A percentile compares a stretch with the other conserved stretches of the same genome.
Evolutionary conservation across 2,113 vertebrate genomes (phyloP).

Genomic region (Poecile atricapillus): DNA sequence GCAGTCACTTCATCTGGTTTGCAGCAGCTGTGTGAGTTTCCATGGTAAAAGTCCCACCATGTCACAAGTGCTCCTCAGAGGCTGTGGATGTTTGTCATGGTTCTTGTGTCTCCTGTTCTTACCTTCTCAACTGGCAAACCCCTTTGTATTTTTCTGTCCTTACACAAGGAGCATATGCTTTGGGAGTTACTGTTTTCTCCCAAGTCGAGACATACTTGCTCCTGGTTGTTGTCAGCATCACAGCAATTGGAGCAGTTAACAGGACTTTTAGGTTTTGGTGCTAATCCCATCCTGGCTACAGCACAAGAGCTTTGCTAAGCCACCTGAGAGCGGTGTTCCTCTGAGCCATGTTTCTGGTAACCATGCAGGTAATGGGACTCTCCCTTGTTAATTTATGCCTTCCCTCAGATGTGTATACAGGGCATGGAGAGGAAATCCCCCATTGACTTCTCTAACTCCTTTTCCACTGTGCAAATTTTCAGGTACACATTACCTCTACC

Average conservation of each 20-base stretch:
- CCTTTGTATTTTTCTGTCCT: background rate
- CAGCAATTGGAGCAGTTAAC: background rate
- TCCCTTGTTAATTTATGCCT: background rate
- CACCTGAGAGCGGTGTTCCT: background rate
- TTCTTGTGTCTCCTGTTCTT: background rate
- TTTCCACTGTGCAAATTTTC: background rate
- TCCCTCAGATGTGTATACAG: background rate
- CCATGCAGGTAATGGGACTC: background rate
- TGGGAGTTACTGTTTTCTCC: background rate
- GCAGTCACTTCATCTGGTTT: background rate
- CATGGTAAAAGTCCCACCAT: background rate
- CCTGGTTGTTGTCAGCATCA: background rate
- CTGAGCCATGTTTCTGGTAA: background rate
- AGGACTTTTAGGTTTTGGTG: background rate
- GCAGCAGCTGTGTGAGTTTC: background rate
- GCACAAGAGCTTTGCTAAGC: background rate
- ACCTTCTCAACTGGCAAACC: background rate
- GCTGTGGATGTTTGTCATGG: background rate
- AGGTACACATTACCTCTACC: background rate
- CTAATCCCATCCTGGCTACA: background rate
- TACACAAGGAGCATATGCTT: background rate
- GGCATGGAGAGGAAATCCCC: background rate
- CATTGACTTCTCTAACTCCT: background rate
- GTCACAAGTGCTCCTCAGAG: background rate
- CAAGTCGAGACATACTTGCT: accelerated